Base-by-base conservation (phyloP, 2,113 vertebrate genomes). In the Cariama cristata region DNA sequence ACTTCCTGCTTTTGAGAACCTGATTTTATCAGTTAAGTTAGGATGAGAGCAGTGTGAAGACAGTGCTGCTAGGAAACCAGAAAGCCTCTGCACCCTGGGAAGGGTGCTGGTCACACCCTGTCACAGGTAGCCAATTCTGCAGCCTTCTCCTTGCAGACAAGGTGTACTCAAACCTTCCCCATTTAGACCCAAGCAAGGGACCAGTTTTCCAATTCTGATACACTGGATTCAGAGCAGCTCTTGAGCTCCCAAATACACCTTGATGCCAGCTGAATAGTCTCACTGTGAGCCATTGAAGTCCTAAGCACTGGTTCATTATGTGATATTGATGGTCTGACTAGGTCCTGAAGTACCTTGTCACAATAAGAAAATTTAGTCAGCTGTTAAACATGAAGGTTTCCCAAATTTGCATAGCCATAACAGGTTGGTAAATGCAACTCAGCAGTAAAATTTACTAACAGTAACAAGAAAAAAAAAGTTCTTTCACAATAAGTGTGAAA, bases 1-100 rank as follows among this genome's bases (percentile, higher is more conserved):
- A 30, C 9, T 9, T 53, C 8, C 56, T 85, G 4, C 7, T 66
- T 58, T 40, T 21, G 23, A 44, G 40, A 45, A 35, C 3, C 9
- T 24, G 1, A 0, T n/a, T 84, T 35, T 47, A 23, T 32, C 28
- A 3, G 5, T 72, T 24, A 58, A 14, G 4, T 27, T 32, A 11
- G 7, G 9, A 59, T 4, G 1, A 2, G 19, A 38, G 26, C 19
- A 45, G 26, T 1, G 1, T 1, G 2, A 44, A 77, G 26, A 7
- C 19, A 32, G 22, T 2, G 13, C 6, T 69, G 16, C 11, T 26
- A 38, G 22, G 49, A 88, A 73, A 33, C 4, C 3, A 22, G 42
- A 28, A 66, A 83, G n/a, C 28, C 21, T 30, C 19, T 52, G 22
- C 19, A 14, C 3, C 0, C 21, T 17, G 4, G 0, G 0, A 60